Evolutionary conservation across 1,140 invertebrate genomes (phyloP), one percentile per base, ranked within the genome.

Genomic region (Metaphire vulgaris): DNA sequence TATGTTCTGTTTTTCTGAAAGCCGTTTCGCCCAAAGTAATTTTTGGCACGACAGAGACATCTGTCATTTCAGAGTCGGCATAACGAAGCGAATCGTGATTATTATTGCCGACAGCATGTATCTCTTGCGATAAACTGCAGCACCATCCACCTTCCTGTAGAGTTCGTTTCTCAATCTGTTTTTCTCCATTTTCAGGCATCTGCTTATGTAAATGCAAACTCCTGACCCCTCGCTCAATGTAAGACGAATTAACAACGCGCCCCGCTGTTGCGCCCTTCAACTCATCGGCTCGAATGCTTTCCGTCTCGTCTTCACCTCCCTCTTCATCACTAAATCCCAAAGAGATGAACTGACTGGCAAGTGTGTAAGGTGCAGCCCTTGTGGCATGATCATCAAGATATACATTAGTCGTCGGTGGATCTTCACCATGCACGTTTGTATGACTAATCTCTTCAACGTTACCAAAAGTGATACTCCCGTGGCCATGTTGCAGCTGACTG

Each of bases 271-370:
- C n/a, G n/a, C 41, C 72, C 32, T 73, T 64, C 41, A 21, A 28
- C 33, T 79, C 81, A 73, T 69, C 79, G 21, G 82, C 81, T 66
- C 41, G 6, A 21, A 56, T 56, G 41, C 41, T 56, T 21, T 56
- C 41, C 41, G 81, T 80, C 67, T 81, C 81, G 71, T 79, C 80
- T 33, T 82, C 81, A 79, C 80, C 82, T 16, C 83, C 82, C n/a
- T 83, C 83, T 6, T 79, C 77, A 77, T 81, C 82, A 29, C 81
- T 82, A 34, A 73, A 73, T n/a, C 79, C 82, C 77, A 83, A 83
- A 12, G 83, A 82, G 16, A 81, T 82, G 81, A 82, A 84, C 74
- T 85, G 84, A 81, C 83, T 85, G 69, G 82, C 83, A 15, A 84
- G 79, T 26, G 85, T 86, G 75, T 82, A 85, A 33, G 85, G 85